A percentile compares a stretch with the other conserved stretches of the same genome.
These are phyloP conservation scores for Leptoteleia sp. DNA, from an alignment of 1,140 invertebrate species.

Conservation along the genomic window DNA sequence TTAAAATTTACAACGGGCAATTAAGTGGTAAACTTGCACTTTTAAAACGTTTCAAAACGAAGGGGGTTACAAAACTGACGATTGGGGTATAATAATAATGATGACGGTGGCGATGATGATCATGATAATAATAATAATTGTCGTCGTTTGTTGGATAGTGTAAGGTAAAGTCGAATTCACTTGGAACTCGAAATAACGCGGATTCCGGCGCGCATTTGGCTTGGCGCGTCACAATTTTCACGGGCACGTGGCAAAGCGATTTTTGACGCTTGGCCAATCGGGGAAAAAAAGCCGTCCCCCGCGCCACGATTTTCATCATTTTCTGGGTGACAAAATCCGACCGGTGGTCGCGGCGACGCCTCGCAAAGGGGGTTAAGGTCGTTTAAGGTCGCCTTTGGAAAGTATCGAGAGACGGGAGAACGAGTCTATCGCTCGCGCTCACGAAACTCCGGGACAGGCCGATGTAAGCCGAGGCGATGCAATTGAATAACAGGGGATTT, in stretches of 20 bases:
- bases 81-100: too few species aligned
- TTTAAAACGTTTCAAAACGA: too few species aligned
- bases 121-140: too few species aligned
- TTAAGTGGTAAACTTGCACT: too few species aligned
- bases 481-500: too few species aligned
- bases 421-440: slow-evolving; percentile 49
- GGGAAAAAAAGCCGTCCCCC: background rate
- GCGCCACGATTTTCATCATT: background rate
- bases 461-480: too few species aligned
- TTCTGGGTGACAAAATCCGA: slow-evolving; percentile 38
- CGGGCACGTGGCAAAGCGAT: slow-evolving; percentile 9
- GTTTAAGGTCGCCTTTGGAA: slow-evolving; percentile 70
- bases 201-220: background rate
- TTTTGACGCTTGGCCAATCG: slow-evolving; percentile 20
- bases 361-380: slow-evolving; percentile 67
- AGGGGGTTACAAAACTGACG: too few species aligned
- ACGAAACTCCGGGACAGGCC: slow-evolving; percentile 59
- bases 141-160: too few species aligned
- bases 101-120: too few species aligned
- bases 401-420: slow-evolving; percentile 63
- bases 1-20: too few species aligned
- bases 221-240: background rate
- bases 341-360: slow-evolving; percentile 28
- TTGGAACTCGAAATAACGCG: background rate
- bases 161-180: too few species aligned